Evolutionary conservation across 2,797 vertebrate species (phyloP).

Genomic region (Galagoides demidoff): DNA sequence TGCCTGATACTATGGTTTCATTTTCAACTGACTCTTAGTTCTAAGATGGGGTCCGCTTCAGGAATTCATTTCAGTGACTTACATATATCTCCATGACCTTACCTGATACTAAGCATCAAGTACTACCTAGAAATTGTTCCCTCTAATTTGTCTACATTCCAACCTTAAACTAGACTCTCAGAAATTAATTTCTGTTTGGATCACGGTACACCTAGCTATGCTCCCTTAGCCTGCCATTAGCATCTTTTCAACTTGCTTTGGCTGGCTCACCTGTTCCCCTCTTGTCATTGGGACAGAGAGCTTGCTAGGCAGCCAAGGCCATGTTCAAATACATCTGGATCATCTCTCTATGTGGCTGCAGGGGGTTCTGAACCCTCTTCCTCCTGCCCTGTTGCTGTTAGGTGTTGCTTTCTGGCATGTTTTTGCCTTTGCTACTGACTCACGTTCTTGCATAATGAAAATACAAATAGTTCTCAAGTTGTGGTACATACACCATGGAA

Average conservation of each 20-base stretch:
- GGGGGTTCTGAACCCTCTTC: background rate
- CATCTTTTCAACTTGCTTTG: background rate
- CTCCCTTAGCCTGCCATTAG: background rate
- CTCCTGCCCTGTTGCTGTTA: background rate
- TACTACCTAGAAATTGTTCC: background rate
- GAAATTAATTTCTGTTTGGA: background rate
- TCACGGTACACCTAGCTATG: background rate
- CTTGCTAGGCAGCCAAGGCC: background rate
- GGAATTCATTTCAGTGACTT: background rate
- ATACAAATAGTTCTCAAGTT: background rate
- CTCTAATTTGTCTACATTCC: background rate
- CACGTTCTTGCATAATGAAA: background rate
- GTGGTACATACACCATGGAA: no score
- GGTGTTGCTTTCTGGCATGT: background rate
- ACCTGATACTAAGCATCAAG: background rate
- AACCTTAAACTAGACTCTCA: background rate
- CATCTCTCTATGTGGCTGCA: background rate
- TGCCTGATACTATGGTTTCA: background rate
- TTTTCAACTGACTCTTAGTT: background rate
- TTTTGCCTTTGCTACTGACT: conserved; percentile 1
- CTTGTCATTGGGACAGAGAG: background rate
- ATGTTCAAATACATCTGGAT: background rate
- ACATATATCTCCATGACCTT: background rate
- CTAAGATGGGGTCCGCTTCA: background rate
- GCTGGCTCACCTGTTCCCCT: background rate